Base-by-base conservation (phyloP, 2,797 vertebrate genomes). In the Chaetodon trifasciatus region DNA sequence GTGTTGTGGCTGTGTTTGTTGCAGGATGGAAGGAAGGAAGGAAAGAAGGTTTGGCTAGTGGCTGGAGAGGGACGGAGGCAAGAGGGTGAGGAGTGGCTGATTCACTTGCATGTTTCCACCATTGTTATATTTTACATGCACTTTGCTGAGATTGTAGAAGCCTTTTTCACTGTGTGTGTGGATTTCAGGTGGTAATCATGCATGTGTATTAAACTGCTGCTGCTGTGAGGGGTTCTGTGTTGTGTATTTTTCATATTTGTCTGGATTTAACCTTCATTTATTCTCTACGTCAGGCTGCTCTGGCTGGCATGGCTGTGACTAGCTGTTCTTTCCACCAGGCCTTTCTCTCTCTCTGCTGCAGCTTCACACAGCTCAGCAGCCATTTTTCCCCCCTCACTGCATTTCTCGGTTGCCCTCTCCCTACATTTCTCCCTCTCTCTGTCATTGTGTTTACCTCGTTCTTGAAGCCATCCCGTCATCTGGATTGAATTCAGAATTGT, bases 11-110 rank as follows among this genome's bases (percentile, higher is more conserved):
- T 94, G 86, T 93, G 87, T 92, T 86, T 93, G 88, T 92, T 91
- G 86, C 91, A 95, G 93, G 91, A 94, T 94, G 93, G 92, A 91
- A 92, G 88, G 92, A 91, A 95, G 93, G 87, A 88, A 85, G 89
- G 88, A 88, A 91, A 82, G 88, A 91, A 93, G 90, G 93, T 90
- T 92, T 94, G 89, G 74, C 89, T 92, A 93, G 93, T 91, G 90
- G 81, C 95, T 92, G 94, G 90, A 94, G 82, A 88, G 88, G 80
- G 88, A 93, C 86, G 83, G 66, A 92, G 78, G 81, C 70, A 72
- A 80, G 86, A 94, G 95, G 96, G 95, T 96, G 95, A 96, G 95
- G 94, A 95, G 93, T 85, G 92, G 90, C 87, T 91, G 88, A 90
- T 92, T 91, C 72, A 79, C 75, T 90, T 94, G 94, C 94, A 95